A percentile compares a stretch with the other conserved stretches of the same genome.
phyloP scores from a whole-genome alignment of 2,888 invertebrate genomes.

The Vesta saturnalis region DNA sequence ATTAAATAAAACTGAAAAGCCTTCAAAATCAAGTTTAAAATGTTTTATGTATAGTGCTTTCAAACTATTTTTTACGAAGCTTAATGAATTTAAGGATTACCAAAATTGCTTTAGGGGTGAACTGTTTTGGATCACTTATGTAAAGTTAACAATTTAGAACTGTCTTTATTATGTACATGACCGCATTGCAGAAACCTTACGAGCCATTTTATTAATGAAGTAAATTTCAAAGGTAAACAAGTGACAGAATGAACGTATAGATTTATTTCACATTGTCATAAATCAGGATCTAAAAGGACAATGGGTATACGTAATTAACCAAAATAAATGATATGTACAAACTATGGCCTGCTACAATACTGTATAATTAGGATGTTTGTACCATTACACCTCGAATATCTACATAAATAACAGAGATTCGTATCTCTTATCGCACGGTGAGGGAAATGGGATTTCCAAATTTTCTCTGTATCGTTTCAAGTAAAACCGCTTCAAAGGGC shows the following conservation, averaged over 20 bases:
- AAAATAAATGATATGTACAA: constrained; percentile 18
- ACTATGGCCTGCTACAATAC: constrained; percentile 10
- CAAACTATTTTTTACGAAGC: no score
- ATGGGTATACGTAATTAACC: constrained; percentile 11
- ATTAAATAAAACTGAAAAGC: no score
- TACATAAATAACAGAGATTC: constrained; percentile 22
- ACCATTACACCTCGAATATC: constrained; percentile 19
- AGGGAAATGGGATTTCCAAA: constrained; percentile 16
- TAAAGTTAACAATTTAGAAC: no score
- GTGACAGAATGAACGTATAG: not conserved
- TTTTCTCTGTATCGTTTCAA: not conserved
- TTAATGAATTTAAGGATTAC: no score
- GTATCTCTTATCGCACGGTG: constrained; percentile 17
- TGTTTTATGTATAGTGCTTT: no score
- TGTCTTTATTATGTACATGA: no score
- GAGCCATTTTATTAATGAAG: no score
- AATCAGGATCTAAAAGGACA: not conserved
- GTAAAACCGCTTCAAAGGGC: not conserved
- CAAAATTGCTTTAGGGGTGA: no score
- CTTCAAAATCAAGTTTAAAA: no score
- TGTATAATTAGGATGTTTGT: constrained; percentile 22
- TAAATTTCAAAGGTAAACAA: no score
- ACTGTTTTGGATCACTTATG: no score
- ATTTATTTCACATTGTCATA: not conserved
- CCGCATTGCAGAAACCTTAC: no score